Base-by-base conservation (phyloP, 2,113 vertebrate species). In the Acinonyx jubatus region DNA sequence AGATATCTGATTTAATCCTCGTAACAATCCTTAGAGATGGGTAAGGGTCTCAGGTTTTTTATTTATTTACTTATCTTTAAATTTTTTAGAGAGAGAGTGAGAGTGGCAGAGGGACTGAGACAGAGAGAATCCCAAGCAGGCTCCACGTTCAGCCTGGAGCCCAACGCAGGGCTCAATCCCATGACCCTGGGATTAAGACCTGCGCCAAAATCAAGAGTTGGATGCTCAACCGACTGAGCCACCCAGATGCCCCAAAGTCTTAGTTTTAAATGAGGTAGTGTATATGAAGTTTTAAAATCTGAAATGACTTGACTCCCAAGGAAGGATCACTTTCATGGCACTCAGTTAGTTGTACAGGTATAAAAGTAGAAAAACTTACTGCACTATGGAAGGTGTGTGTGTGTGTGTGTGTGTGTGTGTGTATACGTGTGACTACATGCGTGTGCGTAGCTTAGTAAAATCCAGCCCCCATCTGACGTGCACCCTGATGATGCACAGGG, bases 361-460 rank as follows among this genome's bases (percentile, higher is more conserved):
- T 6, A 21, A 36, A 45, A 65, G 11, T 23, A 50, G 66, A 23
- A 74, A 92, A 38, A 14, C 21, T 25, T 9, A 79, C n/a, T 41
- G 45, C 41, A n/a, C 65, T 68, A n/a, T 3, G 48, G 73, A 81
- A 87, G 68, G 13, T 2, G 15, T 29, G 4, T 23, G 81, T 66
- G 41, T 10, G 15, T 16, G 4, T 8, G 10, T 10, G 18, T 45
- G 63, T 21, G 48, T 57, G 31, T 29, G 7, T 11, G 5, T 25
- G 13, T 5, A 0, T 2, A 5, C 4, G 29, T 29, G 6, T 36
- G 63, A 14, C 33, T 48, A 18, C 18, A 5, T 5, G 4, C 13
- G 1, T 13, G 19, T 19, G n/a, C 29, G 21, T 21, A 5, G 5
- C 0, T 55, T 38, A 65, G 57, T 45, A 81, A 76, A 85, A 61